Evolutionary conservation across 2,888 invertebrate species (phyloP), one percentile per base, ranked within the genome.

Genomic region (Sisyra nigra): DNA sequence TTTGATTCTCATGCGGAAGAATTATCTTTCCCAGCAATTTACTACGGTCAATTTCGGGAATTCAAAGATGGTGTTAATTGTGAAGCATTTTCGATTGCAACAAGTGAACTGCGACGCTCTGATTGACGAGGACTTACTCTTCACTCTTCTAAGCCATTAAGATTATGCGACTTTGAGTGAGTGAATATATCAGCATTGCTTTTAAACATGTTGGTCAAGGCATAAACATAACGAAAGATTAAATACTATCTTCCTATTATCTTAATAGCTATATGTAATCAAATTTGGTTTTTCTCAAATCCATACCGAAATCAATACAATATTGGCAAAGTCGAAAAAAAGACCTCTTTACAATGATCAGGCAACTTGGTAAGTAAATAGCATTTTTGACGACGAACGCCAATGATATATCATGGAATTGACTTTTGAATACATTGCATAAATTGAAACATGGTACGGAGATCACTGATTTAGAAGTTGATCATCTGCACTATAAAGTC

Each of bases 1-100:
- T 58, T 55, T 38, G 61, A 61, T 47, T 50, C 50, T 45, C 56
- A 60, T 53, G 58, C 58, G 9, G 61, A 61, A 55, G 61, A 62
- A 44, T 41, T 62, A 13, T 60, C 61, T 3, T 62, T 63, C 51
- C 62, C 61, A 3, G 15, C 45, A 14, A 62, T 62, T 50, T 64
- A 63, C 52, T 52, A 45, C 18, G 62, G 62, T 5, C 35, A 59
- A 40, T 50, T 50, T 2, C 50, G 60, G 41, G 46, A 38, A 3
- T 61, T 58, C 48, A 39, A 49, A 36, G 48, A 46, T 44, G 52
- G 3, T 40, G 45, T 48, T 50, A n/a, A 9, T 3, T 2, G 57
- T 37, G 31, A 51, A 7, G 44, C 46, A 2, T 48, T 44, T 29
- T 45, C 42, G 44, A 53, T 45, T 44, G 48, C 48, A 30, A 42